Percentiles rank a stretch among this genome's conserved stretches.
These are phyloP conservation scores for Pyrrhura leucotis DNA, from an alignment of 2,797 vertebrate genomes.

Conservation along the genomic window DNA sequence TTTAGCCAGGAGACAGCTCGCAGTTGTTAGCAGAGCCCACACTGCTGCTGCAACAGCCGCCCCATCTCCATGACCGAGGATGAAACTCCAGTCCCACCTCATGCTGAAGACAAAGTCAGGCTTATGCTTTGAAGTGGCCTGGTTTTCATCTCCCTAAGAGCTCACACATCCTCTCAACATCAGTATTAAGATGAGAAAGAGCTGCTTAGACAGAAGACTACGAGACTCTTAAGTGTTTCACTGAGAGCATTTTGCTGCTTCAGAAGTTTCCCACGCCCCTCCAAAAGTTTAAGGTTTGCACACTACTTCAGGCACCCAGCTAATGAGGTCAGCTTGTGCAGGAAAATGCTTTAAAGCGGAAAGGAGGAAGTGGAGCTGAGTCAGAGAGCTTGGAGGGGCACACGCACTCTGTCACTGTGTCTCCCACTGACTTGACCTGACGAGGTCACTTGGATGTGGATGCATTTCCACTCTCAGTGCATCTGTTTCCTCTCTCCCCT, in stretches of 20 bases:
- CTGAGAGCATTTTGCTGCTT: background rate
- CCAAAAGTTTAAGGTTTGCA: background rate
- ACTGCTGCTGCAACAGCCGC: background rate
- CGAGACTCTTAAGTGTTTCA: background rate
- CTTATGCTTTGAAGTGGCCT: slow-evolving; percentile 11
- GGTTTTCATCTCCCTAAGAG: slow-evolving; percentile 7
- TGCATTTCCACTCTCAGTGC: slow-evolving; percentile 6
- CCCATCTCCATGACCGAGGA: background rate
- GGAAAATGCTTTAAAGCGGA: background rate
- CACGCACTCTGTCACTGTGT: accelerated
- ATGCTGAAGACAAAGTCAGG: background rate
- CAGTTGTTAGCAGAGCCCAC: background rate
- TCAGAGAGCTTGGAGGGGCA: background rate
- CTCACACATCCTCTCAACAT: background rate
- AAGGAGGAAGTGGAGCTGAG: background rate
- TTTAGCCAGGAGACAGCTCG: background rate
- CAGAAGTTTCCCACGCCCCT: background rate
- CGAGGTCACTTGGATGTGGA: slow-evolving; percentile 8
- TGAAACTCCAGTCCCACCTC: background rate
- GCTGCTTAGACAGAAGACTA: background rate
- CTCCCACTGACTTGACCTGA: slow-evolving; percentile 4
- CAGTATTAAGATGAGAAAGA: background rate
- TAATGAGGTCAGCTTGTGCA: background rate
- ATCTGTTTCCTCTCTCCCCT: slow-evolving; percentile 53
- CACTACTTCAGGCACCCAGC: background rate